These are phyloP conservation scores for Hydropsyche tenuis DNA, from an alignment of 1,140 invertebrate genomes.

Conservation along the genomic window DNA sequence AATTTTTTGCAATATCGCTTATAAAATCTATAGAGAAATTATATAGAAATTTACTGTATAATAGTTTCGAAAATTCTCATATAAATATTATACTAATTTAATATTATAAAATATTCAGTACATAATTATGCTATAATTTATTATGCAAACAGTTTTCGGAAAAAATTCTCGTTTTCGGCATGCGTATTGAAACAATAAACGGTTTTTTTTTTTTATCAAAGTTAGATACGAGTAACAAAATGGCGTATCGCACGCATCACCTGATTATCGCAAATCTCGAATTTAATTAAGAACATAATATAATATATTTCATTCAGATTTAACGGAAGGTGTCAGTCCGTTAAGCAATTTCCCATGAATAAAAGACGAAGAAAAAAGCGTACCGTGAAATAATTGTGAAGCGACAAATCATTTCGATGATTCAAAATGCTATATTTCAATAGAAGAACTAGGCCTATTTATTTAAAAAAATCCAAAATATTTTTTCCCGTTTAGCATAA, in stretches of 20 bases:
- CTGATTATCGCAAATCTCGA: constrained; percentile 15
- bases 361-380: neutral
- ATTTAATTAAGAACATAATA: constrained; percentile 1
- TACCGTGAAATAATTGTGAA: neutral
- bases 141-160: no score
- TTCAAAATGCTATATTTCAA: neutral
- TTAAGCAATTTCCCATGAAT: constrained; percentile 19
- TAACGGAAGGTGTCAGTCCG: constrained; percentile 6
- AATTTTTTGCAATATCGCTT: no score
- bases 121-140: no score
- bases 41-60: no score
- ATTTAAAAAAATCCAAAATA: neutral
- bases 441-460: neutral
- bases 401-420: neutral
- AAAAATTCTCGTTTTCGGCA: no score
- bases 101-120: no score
- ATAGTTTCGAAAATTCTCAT: no score
- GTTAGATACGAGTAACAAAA: constrained; percentile 17
- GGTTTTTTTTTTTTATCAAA: constrained; percentile 14
- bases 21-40: no score
- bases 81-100: no score
- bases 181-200: no score
- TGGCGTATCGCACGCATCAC: constrained; percentile 1
- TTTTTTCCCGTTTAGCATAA: neutral
- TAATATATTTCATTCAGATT: neutral